Conservation (phyloP, 1,140 invertebrate species). For the Amphibalanus amphitrite region DNA sequence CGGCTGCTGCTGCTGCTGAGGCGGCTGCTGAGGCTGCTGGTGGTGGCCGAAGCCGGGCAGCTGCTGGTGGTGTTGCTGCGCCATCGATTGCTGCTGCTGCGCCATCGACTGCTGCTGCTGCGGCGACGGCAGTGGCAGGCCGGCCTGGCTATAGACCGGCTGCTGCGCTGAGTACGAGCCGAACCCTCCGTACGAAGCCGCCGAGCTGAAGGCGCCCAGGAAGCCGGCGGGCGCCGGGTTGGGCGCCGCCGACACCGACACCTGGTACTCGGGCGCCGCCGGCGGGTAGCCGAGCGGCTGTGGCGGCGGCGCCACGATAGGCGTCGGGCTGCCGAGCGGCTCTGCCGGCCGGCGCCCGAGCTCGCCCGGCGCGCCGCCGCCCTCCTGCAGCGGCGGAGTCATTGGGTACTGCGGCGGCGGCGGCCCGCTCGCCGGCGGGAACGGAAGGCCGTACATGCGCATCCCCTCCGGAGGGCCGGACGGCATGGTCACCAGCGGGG, state of each 20-base stretch:
- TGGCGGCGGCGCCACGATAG: slow-evolving; percentile 13
- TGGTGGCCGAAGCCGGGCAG: no score
- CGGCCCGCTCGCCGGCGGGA: slow-evolving; percentile 7
- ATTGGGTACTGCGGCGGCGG: neutral
- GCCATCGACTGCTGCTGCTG: no score
- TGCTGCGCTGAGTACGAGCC: neutral
- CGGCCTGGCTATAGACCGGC: slow-evolving; percentile 19
- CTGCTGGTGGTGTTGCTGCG: slow-evolving; percentile 7
- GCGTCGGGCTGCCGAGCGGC: neutral
- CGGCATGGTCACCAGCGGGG: slow-evolving; percentile 36
- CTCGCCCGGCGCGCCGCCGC: neutral
- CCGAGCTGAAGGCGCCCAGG: neutral
- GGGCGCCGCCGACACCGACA: slow-evolving; percentile 11
- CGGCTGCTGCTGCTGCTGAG: neutral
- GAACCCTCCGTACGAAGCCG: neutral
- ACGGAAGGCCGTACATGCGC: slow-evolving; percentile 39
- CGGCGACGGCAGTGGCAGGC: slow-evolving; percentile 5
- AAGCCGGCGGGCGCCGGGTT: slow-evolving; percentile 11
- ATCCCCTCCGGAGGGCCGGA: slow-evolving; percentile 39
- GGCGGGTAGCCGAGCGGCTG: slow-evolving; percentile 15
- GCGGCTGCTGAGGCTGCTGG: no score
- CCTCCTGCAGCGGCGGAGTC: neutral
- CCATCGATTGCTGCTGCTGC: no score
- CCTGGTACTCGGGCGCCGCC: slow-evolving; percentile 13
- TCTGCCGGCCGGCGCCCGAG: neutral